Evolutionary conservation across 1,140 invertebrate genomes (phyloP).

Genomic region (Daktulosphaira vitifoliae): DNA sequence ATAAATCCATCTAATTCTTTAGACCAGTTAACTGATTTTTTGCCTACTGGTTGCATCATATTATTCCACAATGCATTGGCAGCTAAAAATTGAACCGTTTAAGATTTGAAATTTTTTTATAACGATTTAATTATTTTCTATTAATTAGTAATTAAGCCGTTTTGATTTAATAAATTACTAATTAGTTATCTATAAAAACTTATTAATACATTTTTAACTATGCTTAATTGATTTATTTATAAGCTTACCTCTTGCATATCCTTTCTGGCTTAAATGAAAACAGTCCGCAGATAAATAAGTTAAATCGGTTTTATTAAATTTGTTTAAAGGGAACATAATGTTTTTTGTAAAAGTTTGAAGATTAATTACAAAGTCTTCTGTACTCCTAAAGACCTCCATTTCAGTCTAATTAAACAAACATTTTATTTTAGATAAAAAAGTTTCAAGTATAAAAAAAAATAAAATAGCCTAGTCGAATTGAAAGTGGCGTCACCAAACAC

Average conservation of each 20-base stretch:
- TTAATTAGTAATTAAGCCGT: too few relatives aligned
- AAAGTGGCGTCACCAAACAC: too few relatives aligned
- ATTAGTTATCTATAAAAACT: too few relatives aligned
- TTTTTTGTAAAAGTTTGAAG: conserved; percentile 49
- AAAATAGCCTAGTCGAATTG: too few relatives aligned
- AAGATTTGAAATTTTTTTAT: too few relatives aligned
- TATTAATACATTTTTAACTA: too few relatives aligned
- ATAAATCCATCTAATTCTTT: conserved; percentile 40
- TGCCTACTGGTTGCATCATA: conserved; percentile 48
- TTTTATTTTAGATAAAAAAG: too few relatives aligned
- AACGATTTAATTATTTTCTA: too few relatives aligned
- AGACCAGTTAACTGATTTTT: conserved; percentile 42
- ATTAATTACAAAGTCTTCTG: conserved; percentile 56
- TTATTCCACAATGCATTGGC: conserved; percentile 55
- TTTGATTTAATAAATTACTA: too few relatives aligned
- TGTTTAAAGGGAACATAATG: conserved; percentile 42
- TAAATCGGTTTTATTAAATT: conserved; percentile 46
- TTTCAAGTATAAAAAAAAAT: too few relatives aligned
- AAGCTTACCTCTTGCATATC: conserved; percentile 49
- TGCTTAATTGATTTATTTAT: too few relatives aligned
- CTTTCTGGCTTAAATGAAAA: conserved; percentile 60
- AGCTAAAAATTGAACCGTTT: conserved; percentile 42
- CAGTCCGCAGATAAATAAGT: conserved; percentile 58
- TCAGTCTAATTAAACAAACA: conserved; percentile 34
- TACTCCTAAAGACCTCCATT: conserved; percentile 47